Percentiles rank a stretch among this genome's conserved stretches.
Evolutionary conservation across 1,140 invertebrate genomes (phyloP).

Genomic region (Goniozus legneri): DNA sequence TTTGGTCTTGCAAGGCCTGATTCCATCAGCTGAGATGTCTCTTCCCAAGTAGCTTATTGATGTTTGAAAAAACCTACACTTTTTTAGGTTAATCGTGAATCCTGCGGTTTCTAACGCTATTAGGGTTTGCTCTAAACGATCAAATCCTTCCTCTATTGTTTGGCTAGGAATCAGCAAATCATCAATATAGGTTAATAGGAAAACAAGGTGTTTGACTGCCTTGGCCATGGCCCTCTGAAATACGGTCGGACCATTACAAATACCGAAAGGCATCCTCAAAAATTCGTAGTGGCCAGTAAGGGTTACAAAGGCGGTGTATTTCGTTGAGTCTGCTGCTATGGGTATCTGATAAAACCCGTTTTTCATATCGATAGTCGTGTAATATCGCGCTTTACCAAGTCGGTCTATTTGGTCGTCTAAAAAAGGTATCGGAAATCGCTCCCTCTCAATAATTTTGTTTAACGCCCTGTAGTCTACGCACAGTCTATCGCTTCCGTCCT

Average conservation of each 20-base stretch:
- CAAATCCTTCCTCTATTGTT: neutral
- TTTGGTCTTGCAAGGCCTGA: neutral
- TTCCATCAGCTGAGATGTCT: neutral
- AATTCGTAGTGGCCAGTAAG: conserved; percentile 1
- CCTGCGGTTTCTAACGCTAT: neutral
- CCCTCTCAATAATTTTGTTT: too few relatives aligned
- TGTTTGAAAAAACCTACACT: neutral
- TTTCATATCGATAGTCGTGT: conserved; percentile 1
- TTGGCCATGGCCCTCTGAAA: neutral
- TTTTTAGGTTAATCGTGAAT: neutral
- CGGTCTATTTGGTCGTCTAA: conserved; percentile 47
- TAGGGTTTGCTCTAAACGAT: neutral
- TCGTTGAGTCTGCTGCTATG: neutral
- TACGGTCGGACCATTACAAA: neutral
- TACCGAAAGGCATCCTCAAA: conserved; percentile 1
- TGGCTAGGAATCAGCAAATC: neutral
- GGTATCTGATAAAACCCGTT: conserved; percentile 16
- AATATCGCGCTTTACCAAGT: conserved; percentile 29
- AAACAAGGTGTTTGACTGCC: neutral
- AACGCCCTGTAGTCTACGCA: conserved; percentile 45
- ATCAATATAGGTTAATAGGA: too few relatives aligned
- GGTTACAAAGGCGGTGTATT: conserved; percentile 18
- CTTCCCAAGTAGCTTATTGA: neutral
- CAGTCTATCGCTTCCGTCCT: conserved; percentile 37
- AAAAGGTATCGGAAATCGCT: too few relatives aligned